Conservation (phyloP, 2,113 vertebrate species). For the Ellobius talpinus region DNA sequence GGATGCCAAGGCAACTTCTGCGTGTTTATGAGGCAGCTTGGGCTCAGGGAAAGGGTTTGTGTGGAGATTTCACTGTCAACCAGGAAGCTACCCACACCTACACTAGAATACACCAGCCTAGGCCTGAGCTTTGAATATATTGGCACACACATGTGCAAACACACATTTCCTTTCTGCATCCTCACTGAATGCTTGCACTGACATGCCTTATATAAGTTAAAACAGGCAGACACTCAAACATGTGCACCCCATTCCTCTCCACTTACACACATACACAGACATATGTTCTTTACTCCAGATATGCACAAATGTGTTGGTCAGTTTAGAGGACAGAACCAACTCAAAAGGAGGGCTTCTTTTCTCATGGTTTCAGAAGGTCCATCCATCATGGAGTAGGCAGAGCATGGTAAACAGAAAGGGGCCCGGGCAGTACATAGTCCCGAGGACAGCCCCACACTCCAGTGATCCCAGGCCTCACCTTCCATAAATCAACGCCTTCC, state of each 20-base stretch:
- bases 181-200: not conserved
- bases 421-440: not conserved
- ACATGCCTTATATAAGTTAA: not conserved
- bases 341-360: not conserved
- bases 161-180: fast-evolving
- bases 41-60: not conserved
- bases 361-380: not conserved
- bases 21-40: fast-evolving
- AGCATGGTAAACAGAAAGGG: not conserved
- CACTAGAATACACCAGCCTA: not conserved
- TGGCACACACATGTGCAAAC: not conserved
- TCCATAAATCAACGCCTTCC: not conserved
- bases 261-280: not conserved
- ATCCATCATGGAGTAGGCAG: not conserved
- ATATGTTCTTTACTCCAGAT: not conserved
- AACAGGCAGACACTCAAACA: not conserved
- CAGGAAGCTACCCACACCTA: not conserved
- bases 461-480: not conserved
- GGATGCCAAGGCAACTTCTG: not conserved
- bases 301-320: not conserved
- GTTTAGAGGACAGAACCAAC: not conserved
- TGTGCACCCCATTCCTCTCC: too few relatives aligned
- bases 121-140: not conserved
- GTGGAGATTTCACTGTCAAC: not conserved
- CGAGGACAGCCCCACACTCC: not conserved